Percentiles rank a stretch among this genome's conserved stretches.
phyloP scores from a whole-genome alignment of 2,113 vertebrate species.

The Microtus pennsylvanicus region DNA sequence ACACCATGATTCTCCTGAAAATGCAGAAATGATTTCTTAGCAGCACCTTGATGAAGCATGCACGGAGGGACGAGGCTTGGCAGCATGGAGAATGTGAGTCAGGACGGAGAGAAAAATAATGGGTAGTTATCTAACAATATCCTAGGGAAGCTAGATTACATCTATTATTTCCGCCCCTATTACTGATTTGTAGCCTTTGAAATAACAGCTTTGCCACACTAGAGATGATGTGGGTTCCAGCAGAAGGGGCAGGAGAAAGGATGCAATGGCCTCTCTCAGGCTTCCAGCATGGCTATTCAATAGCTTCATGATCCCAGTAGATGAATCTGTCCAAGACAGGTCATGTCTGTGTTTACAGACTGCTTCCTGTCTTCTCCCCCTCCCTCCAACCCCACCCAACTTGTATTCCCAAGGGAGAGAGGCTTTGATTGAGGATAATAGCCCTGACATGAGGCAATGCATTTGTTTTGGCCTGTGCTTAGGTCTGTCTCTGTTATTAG shows the following conservation, averaged over 20 bases:
- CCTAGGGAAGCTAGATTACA: not conserved
- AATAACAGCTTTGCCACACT: conserved; percentile 20
- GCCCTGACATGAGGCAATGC: conserved; percentile 57
- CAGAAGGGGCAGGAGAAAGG: not conserved
- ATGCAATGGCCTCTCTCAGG: not conserved
- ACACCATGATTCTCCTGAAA: not conserved
- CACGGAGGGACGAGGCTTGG: not conserved
- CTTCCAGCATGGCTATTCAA: not conserved
- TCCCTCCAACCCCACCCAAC: conserved; percentile 40
- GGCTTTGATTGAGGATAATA: conserved; percentile 66
- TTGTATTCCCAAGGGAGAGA: conserved; percentile 53
- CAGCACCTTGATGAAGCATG: not conserved
- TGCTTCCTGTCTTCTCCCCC: conserved; percentile 53
- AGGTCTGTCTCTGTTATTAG: conserved; percentile 61
- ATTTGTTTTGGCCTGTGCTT: conserved; percentile 65
- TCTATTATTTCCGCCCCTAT: not conserved
- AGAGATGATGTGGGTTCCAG: not conserved
- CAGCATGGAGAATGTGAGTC: not conserved
- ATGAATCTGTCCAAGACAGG: conserved; percentile 26
- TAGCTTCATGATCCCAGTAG: conserved; percentile 5
- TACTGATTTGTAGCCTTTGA: not conserved
- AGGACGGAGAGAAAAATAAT: not conserved
- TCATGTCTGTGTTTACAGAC: conserved; percentile 56
- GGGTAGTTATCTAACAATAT: not conserved
- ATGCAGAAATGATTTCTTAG: not conserved